phyloP scores from a whole-genome alignment of 2,797 vertebrate species.

The Sebastolobus alascanus region DNA sequence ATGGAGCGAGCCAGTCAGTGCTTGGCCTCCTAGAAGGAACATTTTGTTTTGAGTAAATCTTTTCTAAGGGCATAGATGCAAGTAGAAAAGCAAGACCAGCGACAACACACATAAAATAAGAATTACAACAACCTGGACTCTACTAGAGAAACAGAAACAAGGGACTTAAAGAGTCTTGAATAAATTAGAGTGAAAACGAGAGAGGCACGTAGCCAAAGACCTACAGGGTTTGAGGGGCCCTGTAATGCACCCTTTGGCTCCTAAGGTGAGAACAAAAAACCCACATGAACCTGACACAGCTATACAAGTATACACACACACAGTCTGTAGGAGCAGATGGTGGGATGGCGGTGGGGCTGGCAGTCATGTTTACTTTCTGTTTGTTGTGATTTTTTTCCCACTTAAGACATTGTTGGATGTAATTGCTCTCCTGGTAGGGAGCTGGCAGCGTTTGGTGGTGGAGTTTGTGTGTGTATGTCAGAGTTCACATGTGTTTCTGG shows the following conservation, averaged over 20 bases:
- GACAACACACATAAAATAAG: constrained; percentile 39
- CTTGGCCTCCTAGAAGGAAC: background rate
- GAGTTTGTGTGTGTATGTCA: background rate
- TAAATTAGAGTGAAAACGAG: constrained; percentile 25
- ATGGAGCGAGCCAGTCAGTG: background rate
- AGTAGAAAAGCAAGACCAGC: constrained; percentile 19
- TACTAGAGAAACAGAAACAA: constrained; percentile 13
- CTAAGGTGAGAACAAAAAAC: constrained; percentile 60
- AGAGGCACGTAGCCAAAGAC: constrained; percentile 33
- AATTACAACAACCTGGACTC: constrained; percentile 34
- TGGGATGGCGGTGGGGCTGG: constrained; percentile 17
- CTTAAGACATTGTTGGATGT: constrained; percentile 22
- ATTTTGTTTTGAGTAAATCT: constrained; percentile 12
- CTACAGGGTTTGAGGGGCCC: constrained; percentile 26
- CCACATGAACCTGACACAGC: constrained; percentile 24
- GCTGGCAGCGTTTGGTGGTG: background rate
- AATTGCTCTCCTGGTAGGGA: constrained; percentile 25
- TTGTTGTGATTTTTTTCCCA: constrained; percentile 2
- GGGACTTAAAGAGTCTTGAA: constrained; percentile 33
- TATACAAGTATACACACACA: background rate
- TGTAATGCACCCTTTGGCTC: constrained; percentile 37
- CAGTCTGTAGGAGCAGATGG: constrained; percentile 16
- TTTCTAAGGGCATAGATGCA: constrained; percentile 11
- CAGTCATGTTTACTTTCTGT: constrained; percentile 29
- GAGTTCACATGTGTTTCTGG: constrained; percentile 19